phyloP scores from a whole-genome alignment of 37 sponge, comb jelly and placozoan species.

The Diacarnus erythraeanus region DNA sequence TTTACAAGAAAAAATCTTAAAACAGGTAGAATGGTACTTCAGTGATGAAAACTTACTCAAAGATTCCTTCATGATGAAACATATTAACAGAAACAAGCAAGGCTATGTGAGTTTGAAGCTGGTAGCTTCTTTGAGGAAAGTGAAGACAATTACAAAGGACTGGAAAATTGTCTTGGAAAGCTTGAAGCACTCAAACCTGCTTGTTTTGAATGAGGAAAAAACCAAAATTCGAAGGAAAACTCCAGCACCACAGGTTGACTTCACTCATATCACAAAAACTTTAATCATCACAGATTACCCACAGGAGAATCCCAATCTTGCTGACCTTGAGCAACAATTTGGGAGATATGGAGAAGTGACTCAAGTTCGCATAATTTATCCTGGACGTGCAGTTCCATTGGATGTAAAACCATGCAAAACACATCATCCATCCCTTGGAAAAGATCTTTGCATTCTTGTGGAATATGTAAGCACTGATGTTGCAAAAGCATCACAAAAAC shows the following conservation, averaged over 20 bases:
- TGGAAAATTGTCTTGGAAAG: slow-evolving; percentile 67
- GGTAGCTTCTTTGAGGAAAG: slow-evolving; percentile 85
- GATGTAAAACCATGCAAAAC: slow-evolving; percentile 67
- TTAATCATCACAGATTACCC: slow-evolving; percentile 66
- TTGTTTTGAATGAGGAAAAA: slow-evolving; percentile 74
- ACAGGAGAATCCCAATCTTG: slow-evolving; percentile 26
- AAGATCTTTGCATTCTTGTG: slow-evolving; percentile 64
- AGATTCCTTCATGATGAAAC: slow-evolving; percentile 89
- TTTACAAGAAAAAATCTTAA: slow-evolving; percentile 41
- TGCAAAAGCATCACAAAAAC: slow-evolving; percentile 46
- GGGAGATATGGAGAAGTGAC: slow-evolving; percentile 65
- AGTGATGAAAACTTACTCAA: slow-evolving; percentile 93
- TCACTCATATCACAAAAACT: slow-evolving; percentile 54
- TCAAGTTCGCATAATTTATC: slow-evolving; percentile 61
- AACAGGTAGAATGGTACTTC: slow-evolving; percentile 95
- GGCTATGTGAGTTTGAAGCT: slow-evolving; percentile 91
- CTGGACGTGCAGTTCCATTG: slow-evolving; percentile 73
- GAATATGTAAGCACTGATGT: slow-evolving; percentile 64
- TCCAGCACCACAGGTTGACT: slow-evolving; percentile 68
- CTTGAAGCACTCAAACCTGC: slow-evolving; percentile 45
- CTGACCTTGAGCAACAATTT: slow-evolving; percentile 55
- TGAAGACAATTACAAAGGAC: slow-evolving; percentile 85
- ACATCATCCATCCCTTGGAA: slow-evolving; percentile 53
- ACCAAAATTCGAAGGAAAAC: slow-evolving; percentile 76
- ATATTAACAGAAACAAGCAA: slow-evolving; percentile 84